Percentiles rank a stretch among this genome's conserved stretches.
phyloP scores from a whole-genome alignment of 2,113 vertebrate species.

The Otolemur garnettii region DNA sequence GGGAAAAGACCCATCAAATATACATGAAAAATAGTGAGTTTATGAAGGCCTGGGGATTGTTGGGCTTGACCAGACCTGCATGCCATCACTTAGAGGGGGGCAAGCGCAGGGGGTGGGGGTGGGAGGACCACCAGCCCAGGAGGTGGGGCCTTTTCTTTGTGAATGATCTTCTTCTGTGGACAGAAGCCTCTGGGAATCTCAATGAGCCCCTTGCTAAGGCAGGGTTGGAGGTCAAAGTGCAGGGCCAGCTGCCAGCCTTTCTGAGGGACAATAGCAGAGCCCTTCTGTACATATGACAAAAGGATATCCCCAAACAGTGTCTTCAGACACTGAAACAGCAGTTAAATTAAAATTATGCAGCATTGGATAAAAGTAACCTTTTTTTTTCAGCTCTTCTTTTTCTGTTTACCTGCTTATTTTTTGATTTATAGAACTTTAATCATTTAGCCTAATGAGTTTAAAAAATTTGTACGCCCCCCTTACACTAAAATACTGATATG shows the following conservation, averaged over 20 bases:
- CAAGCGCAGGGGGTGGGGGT: constrained; percentile 80
- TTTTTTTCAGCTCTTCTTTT: constrained; percentile 60
- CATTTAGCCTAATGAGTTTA: constrained; percentile 12
- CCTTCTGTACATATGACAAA: constrained; percentile 86
- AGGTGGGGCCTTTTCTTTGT: constrained; percentile 85
- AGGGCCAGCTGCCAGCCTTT: constrained; percentile 93
- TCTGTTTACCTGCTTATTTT: constrained; percentile 38
- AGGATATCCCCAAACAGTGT: constrained; percentile 79
- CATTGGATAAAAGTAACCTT: constrained; percentile 84
- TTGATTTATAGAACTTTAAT: constrained; percentile 4
- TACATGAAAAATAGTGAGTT: constrained; percentile 92
- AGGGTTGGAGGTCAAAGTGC: constrained; percentile 90
- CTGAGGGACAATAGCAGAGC: constrained; percentile 86
- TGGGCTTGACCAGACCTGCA: constrained; percentile 87
- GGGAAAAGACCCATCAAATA: constrained; percentile 90
- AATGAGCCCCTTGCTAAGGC: constrained; percentile 89
- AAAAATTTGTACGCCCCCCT: neutral
- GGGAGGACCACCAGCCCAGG: constrained; percentile 87
- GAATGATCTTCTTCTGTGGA: constrained; percentile 89
- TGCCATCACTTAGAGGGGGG: constrained; percentile 88
- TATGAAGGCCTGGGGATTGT: constrained; percentile 87
- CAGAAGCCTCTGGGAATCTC: constrained; percentile 87
- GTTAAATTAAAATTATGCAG: constrained; percentile 82
- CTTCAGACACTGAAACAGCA: constrained; percentile 81
- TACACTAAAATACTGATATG: neutral